Evolutionary conservation across 1,140 invertebrate species (phyloP).

Genomic region (Chymomyza costata): DNA sequence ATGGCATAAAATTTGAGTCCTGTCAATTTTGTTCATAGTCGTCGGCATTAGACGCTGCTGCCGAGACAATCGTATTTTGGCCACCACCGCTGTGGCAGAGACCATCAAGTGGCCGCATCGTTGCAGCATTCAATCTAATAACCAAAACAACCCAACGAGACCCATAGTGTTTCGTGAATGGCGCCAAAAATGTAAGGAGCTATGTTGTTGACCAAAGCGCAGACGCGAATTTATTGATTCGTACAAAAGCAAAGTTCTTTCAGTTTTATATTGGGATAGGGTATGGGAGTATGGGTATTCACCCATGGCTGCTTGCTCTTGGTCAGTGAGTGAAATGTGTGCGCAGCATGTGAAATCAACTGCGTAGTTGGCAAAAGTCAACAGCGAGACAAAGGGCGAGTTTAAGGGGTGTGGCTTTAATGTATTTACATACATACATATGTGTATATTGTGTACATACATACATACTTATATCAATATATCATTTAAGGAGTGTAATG

Average conservation of each 20-base stretch:
- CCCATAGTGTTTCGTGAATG: constrained; percentile 53
- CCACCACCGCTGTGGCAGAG: constrained; percentile 1
- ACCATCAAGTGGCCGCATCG: constrained; percentile 12
- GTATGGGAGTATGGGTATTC: constrained; percentile 36
- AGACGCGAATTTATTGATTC: constrained; percentile 53
- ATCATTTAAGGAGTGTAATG: constrained; percentile 57
- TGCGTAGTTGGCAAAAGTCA: constrained; percentile 69
- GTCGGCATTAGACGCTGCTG: not conserved
- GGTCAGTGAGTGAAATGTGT: constrained; percentile 11
- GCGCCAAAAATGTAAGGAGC: constrained; percentile 21
- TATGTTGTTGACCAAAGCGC: constrained; percentile 38
- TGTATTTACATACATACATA: too few relatives aligned
- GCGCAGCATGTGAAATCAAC: constrained; percentile 60
- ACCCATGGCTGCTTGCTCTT: not conserved
- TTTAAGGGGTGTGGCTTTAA: constrained; percentile 11
- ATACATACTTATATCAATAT: too few relatives aligned
- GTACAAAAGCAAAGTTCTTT: constrained; percentile 29
- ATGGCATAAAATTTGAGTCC: not conserved
- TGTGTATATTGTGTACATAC: too few relatives aligned
- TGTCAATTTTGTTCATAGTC: constrained; percentile 1
- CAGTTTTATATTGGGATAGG: constrained; percentile 50
- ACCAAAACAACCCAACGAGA: constrained; percentile 9
- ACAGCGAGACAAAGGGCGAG: constrained; percentile 29
- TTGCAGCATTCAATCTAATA: constrained; percentile 4
- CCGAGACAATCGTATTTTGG: constrained; percentile 38